Percentiles rank a stretch among this genome's conserved stretches.
These are phyloP conservation scores for Oasisia sp. DNA, from an alignment of 2,888 invertebrate genomes.

Conservation along the genomic window DNA sequence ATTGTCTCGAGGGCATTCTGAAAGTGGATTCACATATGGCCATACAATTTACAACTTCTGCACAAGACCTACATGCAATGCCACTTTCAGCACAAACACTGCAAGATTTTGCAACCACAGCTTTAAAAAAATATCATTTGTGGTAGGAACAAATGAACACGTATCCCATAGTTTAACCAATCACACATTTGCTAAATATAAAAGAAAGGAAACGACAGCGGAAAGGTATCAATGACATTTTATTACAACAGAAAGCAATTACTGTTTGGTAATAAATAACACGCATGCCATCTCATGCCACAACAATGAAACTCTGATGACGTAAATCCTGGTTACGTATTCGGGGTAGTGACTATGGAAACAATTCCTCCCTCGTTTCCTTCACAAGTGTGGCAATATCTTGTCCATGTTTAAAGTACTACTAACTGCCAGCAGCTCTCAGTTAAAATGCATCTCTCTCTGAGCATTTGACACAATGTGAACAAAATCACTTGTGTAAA, in stretches of 20 bases:
- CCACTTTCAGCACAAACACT: too few species aligned
- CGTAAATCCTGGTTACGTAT: background rate
- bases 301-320: background rate
- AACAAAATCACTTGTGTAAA: background rate
- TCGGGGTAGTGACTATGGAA: background rate
- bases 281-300: background rate
- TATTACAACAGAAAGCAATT: background rate
- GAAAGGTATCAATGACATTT: background rate
- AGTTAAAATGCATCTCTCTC: background rate
- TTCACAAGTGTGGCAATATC: background rate
- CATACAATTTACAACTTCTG: too few species aligned
- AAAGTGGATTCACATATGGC: too few species aligned
- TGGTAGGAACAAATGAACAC: background rate
- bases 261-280: constrained; percentile 5
- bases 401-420: background rate
- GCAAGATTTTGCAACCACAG: too few species aligned
- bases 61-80: too few species aligned
- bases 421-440: background rate
- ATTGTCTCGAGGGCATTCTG: too few species aligned
- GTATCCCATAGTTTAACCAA: background rate
- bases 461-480: background rate
- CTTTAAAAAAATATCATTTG: background rate
- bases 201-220: background rate
- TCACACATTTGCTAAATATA: background rate
- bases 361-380: background rate